Conservation (phyloP, 92 coral and sea anemone genomes). For the Parazoanthus swiftii region DNA sequence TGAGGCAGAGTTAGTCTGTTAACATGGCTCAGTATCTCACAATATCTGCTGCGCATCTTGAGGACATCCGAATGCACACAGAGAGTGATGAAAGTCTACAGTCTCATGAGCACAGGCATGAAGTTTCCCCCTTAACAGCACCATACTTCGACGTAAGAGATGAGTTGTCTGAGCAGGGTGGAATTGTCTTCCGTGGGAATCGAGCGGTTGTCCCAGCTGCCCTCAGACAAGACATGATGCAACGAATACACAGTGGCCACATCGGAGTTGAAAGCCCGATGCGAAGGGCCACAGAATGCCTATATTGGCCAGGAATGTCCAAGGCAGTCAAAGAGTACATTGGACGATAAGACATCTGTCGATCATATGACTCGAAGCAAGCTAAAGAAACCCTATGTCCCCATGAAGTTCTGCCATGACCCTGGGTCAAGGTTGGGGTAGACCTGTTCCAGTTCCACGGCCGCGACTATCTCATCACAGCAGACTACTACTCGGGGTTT, state of each 20-base stretch:
- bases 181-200: conserved; percentile 28
- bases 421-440: too few relatives aligned
- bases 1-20: conserved; percentile 33
- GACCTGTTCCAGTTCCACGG: too few relatives aligned
- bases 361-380: background rate
- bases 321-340: conserved; percentile 34
- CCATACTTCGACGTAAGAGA: background rate
- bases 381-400: too few relatives aligned
- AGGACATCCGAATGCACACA: conserved; percentile 1
- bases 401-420: too few relatives aligned
- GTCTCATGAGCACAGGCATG: conserved; percentile 28
- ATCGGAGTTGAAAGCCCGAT: conserved; percentile 21
- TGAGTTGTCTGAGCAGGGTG: conserved; percentile 32
- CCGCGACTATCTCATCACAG: too few relatives aligned
- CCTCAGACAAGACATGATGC: conserved; percentile 28
- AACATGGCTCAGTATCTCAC: conserved; percentile 25
- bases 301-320: conserved; percentile 39
- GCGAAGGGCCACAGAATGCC: background rate
- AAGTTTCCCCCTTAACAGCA: background rate
- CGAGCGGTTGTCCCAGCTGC: conserved; percentile 7
- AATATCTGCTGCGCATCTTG: conserved; percentile 28
- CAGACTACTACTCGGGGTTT: too few relatives aligned
- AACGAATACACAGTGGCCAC: conserved; percentile 31
- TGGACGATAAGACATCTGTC: conserved; percentile 24
- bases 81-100: background rate